Evolutionary conservation across 2,113 vertebrate genomes (phyloP), one percentile per base, ranked within the genome.

Genomic region (Microtus pennsylvanicus): DNA sequence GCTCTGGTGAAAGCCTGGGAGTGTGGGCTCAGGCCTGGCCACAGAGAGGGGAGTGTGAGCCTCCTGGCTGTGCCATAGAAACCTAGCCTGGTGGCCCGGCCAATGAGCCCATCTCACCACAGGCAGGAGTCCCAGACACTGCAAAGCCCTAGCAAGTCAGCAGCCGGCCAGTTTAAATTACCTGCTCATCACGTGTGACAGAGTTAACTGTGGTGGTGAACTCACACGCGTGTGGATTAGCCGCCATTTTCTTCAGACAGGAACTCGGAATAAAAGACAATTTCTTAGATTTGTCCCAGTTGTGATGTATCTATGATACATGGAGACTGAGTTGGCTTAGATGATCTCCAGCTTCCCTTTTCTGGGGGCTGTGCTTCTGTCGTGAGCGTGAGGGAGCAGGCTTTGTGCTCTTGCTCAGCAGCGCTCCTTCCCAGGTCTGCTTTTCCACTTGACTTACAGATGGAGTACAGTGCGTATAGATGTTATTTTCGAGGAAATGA

Each of bases 181-280:
- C 95, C 96, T 77, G 94, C 97, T 97, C 67, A 80, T 38, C 74
- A 9, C n/a, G 10, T 4, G 76, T 81, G 72, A 70, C 69, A 65
- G 94, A 93, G 77, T 92, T 81, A 94, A 61, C 96, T 19, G 28
- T 42, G 17, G 94, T 77, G 5, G 93, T 85, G 96, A 95, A 81
- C 92, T 93, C 80, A 61, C 50, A 76, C 50, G 52, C 33, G 10
- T 0, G 65, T 28, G 96, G 80, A 28, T 86, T 92, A n/a, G 67
- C 72, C 92, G 87, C 93, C 92, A 74, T 96, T 96, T 93, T 67
- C 91, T 50, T 92, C 70, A 74, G 87, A 88, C 85, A 4, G 83
- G 92, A 94, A 78, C 65, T 81, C 12, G 55, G 87, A 94, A 58
- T 87, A 80, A 96, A 87, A 93, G 72, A 76, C 89, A 92, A 88